A percentile compares a stretch with the other conserved stretches of the same genome.
Conservation (phyloP, 2,888 invertebrate species). For the Xylota segnis region DNA sequence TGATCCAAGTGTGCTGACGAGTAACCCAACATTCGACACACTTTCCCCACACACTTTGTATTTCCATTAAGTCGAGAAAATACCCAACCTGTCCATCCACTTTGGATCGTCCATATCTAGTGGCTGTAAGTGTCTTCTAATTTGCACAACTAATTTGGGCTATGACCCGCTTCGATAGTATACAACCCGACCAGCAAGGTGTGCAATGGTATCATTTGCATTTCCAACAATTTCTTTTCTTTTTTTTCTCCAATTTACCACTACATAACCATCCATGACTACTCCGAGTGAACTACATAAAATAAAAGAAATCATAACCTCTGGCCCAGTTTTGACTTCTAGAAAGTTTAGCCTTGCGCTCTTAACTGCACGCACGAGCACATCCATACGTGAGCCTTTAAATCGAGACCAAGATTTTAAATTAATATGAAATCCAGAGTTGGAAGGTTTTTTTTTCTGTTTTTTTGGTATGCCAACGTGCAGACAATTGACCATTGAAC, state of each 20-base stretch:
- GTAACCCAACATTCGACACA: no score
- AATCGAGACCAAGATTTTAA: constrained; percentile 9
- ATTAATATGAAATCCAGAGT: constrained; percentile 22
- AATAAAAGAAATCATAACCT: constrained; percentile 36
- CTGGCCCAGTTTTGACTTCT: constrained; percentile 20
- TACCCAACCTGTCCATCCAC: no score
- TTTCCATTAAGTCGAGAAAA: no score
- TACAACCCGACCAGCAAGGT: neutral
- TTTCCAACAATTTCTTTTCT: neutral
- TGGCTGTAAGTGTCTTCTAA: neutral
- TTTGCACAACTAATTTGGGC: neutral
- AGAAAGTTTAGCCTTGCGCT: constrained; percentile 40
- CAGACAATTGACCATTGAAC: constrained; percentile 38
- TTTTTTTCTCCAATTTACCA: constrained; percentile 10
- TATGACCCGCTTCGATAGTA: neutral
- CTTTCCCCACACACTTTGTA: no score
- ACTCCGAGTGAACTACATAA: constrained; percentile 21
- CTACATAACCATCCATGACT: constrained; percentile 9
- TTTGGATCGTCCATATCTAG: no score
- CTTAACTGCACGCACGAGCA: constrained; percentile 32
- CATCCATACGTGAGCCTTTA: constrained; percentile 15
- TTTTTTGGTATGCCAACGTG: constrained; percentile 6
- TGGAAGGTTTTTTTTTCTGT: constrained; percentile 5
- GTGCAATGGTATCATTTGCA: constrained; percentile 8
- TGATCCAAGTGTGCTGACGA: no score